Base-by-base conservation (phyloP, 2,797 vertebrate species). In the Liasis olivaceus region DNA sequence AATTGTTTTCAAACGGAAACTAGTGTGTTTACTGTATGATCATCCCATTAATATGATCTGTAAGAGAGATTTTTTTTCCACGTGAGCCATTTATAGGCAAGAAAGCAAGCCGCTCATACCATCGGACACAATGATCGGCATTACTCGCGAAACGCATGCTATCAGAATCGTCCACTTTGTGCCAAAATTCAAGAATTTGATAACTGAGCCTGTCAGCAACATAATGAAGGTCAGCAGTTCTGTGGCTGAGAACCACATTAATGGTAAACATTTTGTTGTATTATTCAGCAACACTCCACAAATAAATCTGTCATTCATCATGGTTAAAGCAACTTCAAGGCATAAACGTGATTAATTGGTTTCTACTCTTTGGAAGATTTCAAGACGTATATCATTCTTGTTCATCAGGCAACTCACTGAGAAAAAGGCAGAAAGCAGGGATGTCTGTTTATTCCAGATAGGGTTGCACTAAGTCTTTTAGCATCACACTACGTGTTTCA, bases 321-420 rank as follows among this genome's bases (percentile, higher is more conserved):
- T 91, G 92, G 94, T 97, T 97, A 95, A 1, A 96, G 94, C 90
- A 96, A 95, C 95, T 95, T 94, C 96, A 88, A 97, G 94, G 77
- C 95, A 96, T 95, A 97, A 97, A 95, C 63, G 62, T 96, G 97
- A 97, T 96, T 97, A 96, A 97, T 97, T 96, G 96, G 91, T 95
- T 96, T 97, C 92, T 94, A 88, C 63, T 93, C 20, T 95, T 97
- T 95, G 91, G 89, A 93, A 94, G 95, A 95, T 96, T 97, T 96
- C 77, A 92, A 96, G 94, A 89, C 89, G 96, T 97, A 81, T 90
- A 96, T 97, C 96, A 96, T 97, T 93, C 93, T 94, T 95, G 66
- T 93, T 93, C 85, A 96, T 96, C 93, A 97, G 93, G 93, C 92
- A 95, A 93, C 92, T 96, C 36, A 92, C 95, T 96, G 97, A 94